Evolutionary conservation across 1,140 invertebrate genomes (phyloP), one percentile per base, ranked within the genome.

Genomic region (Eumaeus atala): DNA sequence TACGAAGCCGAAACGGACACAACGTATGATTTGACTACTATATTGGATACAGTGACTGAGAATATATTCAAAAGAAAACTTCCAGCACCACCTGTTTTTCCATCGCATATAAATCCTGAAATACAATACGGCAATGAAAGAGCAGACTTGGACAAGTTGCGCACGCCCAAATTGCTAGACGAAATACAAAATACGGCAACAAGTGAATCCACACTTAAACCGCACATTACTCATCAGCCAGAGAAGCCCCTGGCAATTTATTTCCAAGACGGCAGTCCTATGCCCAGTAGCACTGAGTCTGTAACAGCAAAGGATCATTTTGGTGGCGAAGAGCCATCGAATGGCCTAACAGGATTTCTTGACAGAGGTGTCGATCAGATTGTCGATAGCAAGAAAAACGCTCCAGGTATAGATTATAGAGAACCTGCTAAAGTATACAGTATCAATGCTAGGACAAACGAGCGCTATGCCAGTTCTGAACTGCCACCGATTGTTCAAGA

Each of bases 101-200:
- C 87, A 6, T 74, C 69, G n/a, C 83, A 87, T 36, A 67, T 89
- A 16, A 72, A 77, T 35, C 87, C 83, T 0, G 87, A 87, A 58
- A 82, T 89, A 10, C 86, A 89, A 64, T 89, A 89, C 54, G 87
- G 87, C 11, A 89, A 89, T 59, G 84, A 87, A 48, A 81, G 70
- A 53, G 76, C 70, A 9, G 79, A 84, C 49, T 53, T 63, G 12
- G 70, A 77, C 8, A 81, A 73, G 50, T 28, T 67, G 11, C 70
- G 84, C 49, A 72, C 66, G n/a, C 65, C 84, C 0, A 86, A 84
- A 64, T 21, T 70, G 42, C 38, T 83, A 10, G 69, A 77, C 35
- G 64, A 69, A 37, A 48, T 48, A 5, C 59, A 51, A n/a, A 72
- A 67, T 16, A 60, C 53, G 10, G 51, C 72, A 11, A 59, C 58